Percentiles rank a stretch among this genome's conserved stretches.
These are phyloP conservation scores for Odontamblyopus lacepedii DNA, from an alignment of 2,797 vertebrate species.

Conservation along the genomic window DNA sequence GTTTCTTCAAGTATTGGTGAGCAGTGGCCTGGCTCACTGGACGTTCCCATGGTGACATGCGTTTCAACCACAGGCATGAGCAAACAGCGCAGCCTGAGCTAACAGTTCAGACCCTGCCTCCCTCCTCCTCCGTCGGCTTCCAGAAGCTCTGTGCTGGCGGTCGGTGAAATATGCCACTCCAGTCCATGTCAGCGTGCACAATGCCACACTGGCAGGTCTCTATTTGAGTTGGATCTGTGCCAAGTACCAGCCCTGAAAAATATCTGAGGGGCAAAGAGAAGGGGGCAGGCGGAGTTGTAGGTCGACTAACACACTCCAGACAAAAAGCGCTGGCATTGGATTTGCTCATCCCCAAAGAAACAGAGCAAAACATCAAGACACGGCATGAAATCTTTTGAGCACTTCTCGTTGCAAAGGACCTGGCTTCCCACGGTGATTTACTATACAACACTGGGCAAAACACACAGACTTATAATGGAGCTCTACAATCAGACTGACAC, in stretches of 20 bases:
- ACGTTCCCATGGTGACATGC: constrained; percentile 83
- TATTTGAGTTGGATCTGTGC: constrained; percentile 79
- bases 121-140: constrained; percentile 48
- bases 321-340: constrained; percentile 66
- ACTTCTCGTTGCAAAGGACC: constrained; percentile 57
- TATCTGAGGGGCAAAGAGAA: constrained; percentile 50
- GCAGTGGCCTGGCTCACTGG: constrained; percentile 63
- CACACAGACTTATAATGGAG: constrained; percentile 54
- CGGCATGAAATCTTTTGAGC: constrained; percentile 77
- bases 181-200: constrained; percentile 77
- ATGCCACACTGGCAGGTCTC: constrained; percentile 79
- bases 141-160: constrained; percentile 66
- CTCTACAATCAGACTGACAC: constrained; percentile 60
- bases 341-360: constrained; percentile 57
- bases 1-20: constrained; percentile 60
- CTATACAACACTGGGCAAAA: constrained; percentile 71
- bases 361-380: constrained; percentile 71
- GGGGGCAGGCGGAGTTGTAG: constrained; percentile 52
- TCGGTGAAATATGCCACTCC: constrained; percentile 65
- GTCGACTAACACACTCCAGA: constrained; percentile 69
- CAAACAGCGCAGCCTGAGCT: constrained; percentile 79
- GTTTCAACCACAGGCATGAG: constrained; percentile 80
- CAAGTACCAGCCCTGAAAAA: constrained; percentile 63
- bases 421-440: constrained; percentile 83
- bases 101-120: constrained; percentile 70